Base-by-base conservation (phyloP, 2,113 vertebrate genomes). In the Tringa solitaria region DNA sequence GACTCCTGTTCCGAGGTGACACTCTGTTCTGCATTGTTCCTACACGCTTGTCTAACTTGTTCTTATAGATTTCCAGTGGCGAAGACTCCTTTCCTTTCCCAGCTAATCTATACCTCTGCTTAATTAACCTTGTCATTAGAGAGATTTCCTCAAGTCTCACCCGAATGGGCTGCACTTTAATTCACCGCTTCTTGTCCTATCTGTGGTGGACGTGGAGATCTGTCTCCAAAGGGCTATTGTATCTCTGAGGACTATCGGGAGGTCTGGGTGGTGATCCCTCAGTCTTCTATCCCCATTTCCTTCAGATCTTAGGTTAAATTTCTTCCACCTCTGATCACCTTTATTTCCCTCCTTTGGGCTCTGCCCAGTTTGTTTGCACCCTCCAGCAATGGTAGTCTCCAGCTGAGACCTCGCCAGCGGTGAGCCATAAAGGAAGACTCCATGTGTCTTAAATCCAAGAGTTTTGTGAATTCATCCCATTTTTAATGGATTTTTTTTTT, bases 61-160 rank as follows among this genome's bases (percentile, higher is more conserved):
- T 94, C 69, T 48, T 84, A 89, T 82, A 93, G 87, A 91, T 89
- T 94, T 92, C 76, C 83, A 86, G 75, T 73, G 75, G 41, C 14
- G 45, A 32, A 45, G 56, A 32, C 26, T 43, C 69, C 64, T n/a
- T 84, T 84, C 54, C 46, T 95, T 60, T 69, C 56, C 60, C 56
- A 70, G 60, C 43, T 89, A 89, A 95, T 95, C 87, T 39, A 68
- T 64, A 84, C 37, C 26, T 12, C 39, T 82, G 30, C 73, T 89
- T 93, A 94, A 96, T 96, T 95, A 84, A 91, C 61, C 65, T 75
- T 72, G 43, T 78, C 19, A 35, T 93, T 8, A 3, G 46, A 63
- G 82, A 91, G 93, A 68, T 89, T 82, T 96, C 81, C 48, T 94
- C 65, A 48, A 87, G 32, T 26, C 48, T 89, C 65, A 56, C 43